These are phyloP conservation scores for Macrostomum cliftonense DNA, from an alignment of 2,888 invertebrate genomes.

Conservation along the genomic window DNA sequence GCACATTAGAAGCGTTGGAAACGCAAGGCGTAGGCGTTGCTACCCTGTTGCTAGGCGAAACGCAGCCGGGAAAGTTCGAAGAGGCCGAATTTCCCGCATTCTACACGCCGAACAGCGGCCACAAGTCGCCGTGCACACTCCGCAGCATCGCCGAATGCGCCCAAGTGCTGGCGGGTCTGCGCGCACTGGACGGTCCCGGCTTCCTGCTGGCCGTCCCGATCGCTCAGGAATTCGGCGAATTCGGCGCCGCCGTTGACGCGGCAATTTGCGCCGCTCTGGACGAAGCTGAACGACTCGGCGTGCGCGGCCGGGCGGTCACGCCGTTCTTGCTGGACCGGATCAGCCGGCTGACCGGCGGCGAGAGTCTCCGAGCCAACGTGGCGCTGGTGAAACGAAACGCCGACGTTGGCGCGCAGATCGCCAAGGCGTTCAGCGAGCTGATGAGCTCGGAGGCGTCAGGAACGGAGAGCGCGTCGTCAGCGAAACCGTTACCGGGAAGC, in stretches of 20 bases:
- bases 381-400: slow-evolving; percentile 84
- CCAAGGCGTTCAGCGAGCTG: slow-evolving; percentile 18
- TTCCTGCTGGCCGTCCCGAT: slow-evolving; percentile 63
- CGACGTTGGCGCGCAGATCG: slow-evolving; percentile 27
- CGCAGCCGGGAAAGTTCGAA: slow-evolving; percentile 15
- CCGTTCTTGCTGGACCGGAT: slow-evolving; percentile 68
- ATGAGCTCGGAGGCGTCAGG: slow-evolving; percentile 1
- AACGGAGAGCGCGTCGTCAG: too few species aligned
- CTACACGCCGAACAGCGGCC: slow-evolving; percentile 60
- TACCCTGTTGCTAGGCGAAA: slow-evolving; percentile 40
- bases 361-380: slow-evolving; percentile 64
- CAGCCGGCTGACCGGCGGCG: slow-evolving; percentile 57
- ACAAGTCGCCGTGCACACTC: slow-evolving; percentile 52
- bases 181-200: slow-evolving; percentile 19
- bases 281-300: slow-evolving; percentile 27
- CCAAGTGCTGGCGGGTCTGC: slow-evolving; percentile 18
- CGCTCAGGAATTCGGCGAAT: slow-evolving; percentile 44
- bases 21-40: slow-evolving; percentile 81
- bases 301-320: slow-evolving; percentile 70
- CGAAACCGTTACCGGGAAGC: not conserved
- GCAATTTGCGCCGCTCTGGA: slow-evolving; percentile 9
- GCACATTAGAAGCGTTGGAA: slow-evolving; percentile 82
- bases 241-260: slow-evolving; percentile 4
- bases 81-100: slow-evolving; percentile 70
- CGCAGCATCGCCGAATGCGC: slow-evolving; percentile 51